phyloP scores from a whole-genome alignment of 2,888 invertebrate genomes.

The Uropetala carovei region DNA sequence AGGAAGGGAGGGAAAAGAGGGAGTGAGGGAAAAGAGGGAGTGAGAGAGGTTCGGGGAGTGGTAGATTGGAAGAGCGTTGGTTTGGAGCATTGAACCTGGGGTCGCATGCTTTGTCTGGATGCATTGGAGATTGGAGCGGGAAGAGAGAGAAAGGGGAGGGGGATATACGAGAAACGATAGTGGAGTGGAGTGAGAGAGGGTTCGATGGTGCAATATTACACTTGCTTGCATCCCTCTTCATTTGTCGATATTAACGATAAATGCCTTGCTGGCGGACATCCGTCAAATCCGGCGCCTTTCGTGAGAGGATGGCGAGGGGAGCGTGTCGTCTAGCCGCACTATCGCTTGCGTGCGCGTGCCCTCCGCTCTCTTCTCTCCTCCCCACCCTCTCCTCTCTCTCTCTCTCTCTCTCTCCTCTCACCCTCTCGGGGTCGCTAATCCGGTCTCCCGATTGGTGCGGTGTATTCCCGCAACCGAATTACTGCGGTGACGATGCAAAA shows the following conservation, averaged over 20 bases:
- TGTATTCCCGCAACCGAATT: too few relatives aligned
- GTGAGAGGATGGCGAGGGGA: not conserved
- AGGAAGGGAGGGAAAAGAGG: not conserved
- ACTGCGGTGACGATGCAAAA: too few relatives aligned
- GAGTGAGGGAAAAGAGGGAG: not conserved
- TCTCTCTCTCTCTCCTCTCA: too few relatives aligned
- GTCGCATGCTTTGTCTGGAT: slow-evolving; percentile 48
- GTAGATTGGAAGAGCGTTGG: slow-evolving; percentile 27
- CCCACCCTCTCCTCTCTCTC: too few relatives aligned
- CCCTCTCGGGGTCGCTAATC: too few relatives aligned
- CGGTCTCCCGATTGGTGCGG: too few relatives aligned
- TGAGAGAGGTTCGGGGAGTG: not conserved
- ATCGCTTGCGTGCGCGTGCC: too few relatives aligned
- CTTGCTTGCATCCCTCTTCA: not conserved
- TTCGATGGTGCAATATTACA: not conserved
- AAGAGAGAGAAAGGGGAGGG: not conserved
- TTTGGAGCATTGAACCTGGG: slow-evolving; percentile 56
- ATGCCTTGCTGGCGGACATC: too few relatives aligned
- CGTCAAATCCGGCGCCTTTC: not conserved
- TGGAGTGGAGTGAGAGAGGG: not conserved
- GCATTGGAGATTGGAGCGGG: slow-evolving; percentile 54
- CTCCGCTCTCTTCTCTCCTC: too few relatives aligned
- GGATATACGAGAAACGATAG: not conserved
- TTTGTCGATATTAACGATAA: too few relatives aligned
- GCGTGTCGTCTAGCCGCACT: too few relatives aligned